phyloP scores from a whole-genome alignment of 2,113 vertebrate genomes.

The Neopipo cinnamomea region DNA sequence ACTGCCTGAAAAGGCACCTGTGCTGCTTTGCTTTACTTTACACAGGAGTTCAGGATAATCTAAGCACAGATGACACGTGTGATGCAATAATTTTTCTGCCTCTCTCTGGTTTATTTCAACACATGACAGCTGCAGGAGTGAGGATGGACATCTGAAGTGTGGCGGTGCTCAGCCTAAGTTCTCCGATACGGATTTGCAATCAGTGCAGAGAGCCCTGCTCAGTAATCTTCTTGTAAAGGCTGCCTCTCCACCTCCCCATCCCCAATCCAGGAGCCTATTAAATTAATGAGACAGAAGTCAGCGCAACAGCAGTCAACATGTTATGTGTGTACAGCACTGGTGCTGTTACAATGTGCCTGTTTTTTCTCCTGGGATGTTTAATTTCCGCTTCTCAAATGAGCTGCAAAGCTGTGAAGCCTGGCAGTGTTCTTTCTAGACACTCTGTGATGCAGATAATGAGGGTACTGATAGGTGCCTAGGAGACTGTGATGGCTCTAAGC shows the following conservation, averaged over 20 bases:
- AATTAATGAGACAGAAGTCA: constrained; percentile 87
- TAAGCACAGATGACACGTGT: not conserved
- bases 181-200: not conserved
- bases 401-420: constrained; percentile 84
- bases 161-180: not conserved
- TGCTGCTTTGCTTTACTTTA: not conserved
- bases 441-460: constrained; percentile 94
- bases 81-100: constrained; percentile 17
- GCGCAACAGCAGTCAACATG: constrained; percentile 75
- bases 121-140: not conserved
- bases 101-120: not conserved
- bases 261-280: constrained; percentile 81
- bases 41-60: not conserved
- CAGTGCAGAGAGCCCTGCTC: constrained; percentile 10
- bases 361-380: constrained; percentile 86
- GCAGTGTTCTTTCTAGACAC: constrained; percentile 81
- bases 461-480: constrained; percentile 95
- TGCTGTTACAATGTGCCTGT: constrained; percentile 80
- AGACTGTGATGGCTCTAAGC: constrained; percentile 89
- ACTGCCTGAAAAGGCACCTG: not conserved
- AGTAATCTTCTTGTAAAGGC: constrained; percentile 63
- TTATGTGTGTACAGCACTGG: constrained; percentile 74
- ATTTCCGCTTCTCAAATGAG: constrained; percentile 95
- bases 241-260: constrained; percentile 64
- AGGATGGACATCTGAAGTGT: constrained; percentile 7